Base-by-base conservation (phyloP, 2,888 invertebrate genomes). In the Buathra laborator region DNA sequence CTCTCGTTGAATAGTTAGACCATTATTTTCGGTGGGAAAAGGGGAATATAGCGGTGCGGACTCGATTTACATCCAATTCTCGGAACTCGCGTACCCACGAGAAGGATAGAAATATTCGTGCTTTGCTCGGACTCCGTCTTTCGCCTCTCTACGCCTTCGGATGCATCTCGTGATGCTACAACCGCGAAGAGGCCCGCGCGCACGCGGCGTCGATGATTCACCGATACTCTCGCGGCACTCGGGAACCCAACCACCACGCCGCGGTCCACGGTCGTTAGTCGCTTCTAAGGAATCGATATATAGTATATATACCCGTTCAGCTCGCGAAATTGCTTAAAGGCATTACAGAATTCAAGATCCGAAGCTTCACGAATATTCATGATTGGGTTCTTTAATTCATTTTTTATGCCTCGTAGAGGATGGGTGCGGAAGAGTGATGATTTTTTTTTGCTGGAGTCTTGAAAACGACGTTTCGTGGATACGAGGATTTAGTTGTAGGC, bases 1-100 rank as follows among this genome's bases (percentile, higher is more conserved):
- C 62, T 32, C 62, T 87, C 89, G 88, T 90, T 90, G 89, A 89
- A 91, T 90, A 91, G 91, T 91, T 91, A 89, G 90, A 90, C 89
- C 90, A 90, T 91, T 91, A 90, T 91, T 91, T 91, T 91, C 89
- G 89, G 87, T 87, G 86, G 89, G 90, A 90, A 91, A 90, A 91
- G 90, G 89, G 88, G 83, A 85, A 90, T 86, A 85, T 85, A 86
- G 83, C 84, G 79, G 84, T 84, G 79, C 71, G 85, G 81, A 87
- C 86, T 86, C 87, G 86, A 87, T 87, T 87, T 87, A 87, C 87
- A 87, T 87, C 86, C 87, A 86, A 87, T 87, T 87, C 87, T 86
- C 86, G 81, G 86, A 86, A 87, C 85, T 82, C 72, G 59, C 85
- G 76, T 68, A 80, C 68, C 77, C 51, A 70, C 51, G 71, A 53